Evolutionary conservation across 2,113 vertebrate species (phyloP).

Genomic region (Myrmecobius fasciatus): DNA sequence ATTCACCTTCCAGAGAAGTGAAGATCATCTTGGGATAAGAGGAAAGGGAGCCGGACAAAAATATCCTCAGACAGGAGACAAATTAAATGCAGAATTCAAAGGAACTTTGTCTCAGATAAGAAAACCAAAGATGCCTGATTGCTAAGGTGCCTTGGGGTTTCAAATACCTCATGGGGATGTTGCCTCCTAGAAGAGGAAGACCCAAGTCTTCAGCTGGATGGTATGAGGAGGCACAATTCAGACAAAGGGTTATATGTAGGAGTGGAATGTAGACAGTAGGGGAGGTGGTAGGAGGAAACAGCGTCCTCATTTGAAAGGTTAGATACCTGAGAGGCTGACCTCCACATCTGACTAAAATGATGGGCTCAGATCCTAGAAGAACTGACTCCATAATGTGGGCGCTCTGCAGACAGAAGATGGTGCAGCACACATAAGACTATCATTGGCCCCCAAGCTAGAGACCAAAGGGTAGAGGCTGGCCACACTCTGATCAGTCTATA

Average conservation of each 20-base stretch:
- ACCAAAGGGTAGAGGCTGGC: background rate
- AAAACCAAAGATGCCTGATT: slow-evolving; percentile 34
- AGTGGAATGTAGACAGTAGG: background rate
- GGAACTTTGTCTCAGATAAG: slow-evolving; percentile 1
- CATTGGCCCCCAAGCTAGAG: background rate
- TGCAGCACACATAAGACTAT: background rate
- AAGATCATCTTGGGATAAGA: background rate
- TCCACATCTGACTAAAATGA: background rate
- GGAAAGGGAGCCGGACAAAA: background rate
- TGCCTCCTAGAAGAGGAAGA: background rate
- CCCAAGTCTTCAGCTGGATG: background rate
- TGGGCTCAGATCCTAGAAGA: background rate
- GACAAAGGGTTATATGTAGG: slow-evolving; percentile 1
- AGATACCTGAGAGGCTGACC: background rate
- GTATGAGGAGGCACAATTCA: background rate
- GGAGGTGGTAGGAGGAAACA: background rate
- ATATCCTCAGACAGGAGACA: background rate
- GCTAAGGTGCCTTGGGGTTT: slow-evolving; percentile 22
- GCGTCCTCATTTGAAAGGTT: background rate
- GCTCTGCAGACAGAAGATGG: background rate
- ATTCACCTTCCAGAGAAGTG: background rate
- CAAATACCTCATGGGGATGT: background rate
- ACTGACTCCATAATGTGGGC: background rate
- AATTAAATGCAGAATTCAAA: background rate
- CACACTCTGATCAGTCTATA: background rate